Evolutionary conservation across 2,888 invertebrate genomes (phyloP), one percentile per base, ranked within the genome.

Genomic region (Rhagium mordax): DNA sequence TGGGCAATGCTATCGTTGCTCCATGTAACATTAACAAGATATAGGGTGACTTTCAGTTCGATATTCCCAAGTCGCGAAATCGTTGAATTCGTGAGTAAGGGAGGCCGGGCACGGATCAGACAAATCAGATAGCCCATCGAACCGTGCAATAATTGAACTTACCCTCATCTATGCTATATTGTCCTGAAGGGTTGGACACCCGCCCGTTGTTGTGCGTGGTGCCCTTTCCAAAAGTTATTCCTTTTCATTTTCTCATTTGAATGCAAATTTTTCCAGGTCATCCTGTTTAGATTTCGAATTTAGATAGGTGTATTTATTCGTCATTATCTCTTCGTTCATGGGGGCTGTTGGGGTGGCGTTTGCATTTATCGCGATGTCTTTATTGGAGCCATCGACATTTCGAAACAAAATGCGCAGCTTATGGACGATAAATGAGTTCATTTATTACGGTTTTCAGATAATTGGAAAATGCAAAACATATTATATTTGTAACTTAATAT

Each of bases 81-180:
- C 33, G 61, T 41, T 61, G 53, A 41, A n/a, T 60, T 24, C 61
- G 48, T 27, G 60, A 61, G 49, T 51, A 29, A 41, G 51, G 29
- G 18, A 41, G 64, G 51, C 64, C 64, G 65, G 27, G 29, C 48
- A 49, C 64, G 72, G 62, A 67, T 57, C 76, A 76, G 78, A 79
- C 81, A 82, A 83, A 81, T 83, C 82, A 81, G 80, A 81, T 82
- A 74, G 81, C 59, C 75, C 82, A 80, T 79, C 79, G 81, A 81
- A 83, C 79, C 82, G 81, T 65, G 27, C 20, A 13, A 24, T 65
- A 53, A 65, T 65, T 79, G 82, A 79, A 81, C 79, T 72, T 73
- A 72, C 79, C 81, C 81, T 76, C 79, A 73, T 79, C 79, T 75
- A 33, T 41, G 20, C 62, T 13, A 78, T 77, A 72, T 77, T 78